Conservation (phyloP, 2,797 vertebrate species). For the Arvicola amphibius region DNA sequence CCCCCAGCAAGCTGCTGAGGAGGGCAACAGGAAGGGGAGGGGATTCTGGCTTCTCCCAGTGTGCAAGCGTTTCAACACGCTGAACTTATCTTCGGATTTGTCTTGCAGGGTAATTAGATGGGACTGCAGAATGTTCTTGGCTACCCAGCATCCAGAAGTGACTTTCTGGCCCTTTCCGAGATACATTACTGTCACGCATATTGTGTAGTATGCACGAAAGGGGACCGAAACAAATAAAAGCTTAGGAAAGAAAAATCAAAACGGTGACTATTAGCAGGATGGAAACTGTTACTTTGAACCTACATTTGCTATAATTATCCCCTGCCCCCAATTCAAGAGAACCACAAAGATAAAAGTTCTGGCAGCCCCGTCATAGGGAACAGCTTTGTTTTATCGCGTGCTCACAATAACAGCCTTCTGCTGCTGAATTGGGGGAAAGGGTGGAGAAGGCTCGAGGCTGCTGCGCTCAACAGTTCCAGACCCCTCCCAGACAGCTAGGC, state of each 20-base stretch:
- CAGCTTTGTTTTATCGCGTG: conserved; percentile 46
- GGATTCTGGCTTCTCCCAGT: neutral
- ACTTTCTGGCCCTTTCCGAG: neutral
- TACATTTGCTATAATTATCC: conserved; percentile 3
- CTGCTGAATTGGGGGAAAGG: neutral
- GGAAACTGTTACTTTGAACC: conserved; percentile 13
- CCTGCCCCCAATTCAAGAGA: conserved; percentile 23
- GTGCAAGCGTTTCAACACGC: neutral
- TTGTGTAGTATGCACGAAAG: neutral
- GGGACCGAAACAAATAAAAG: conserved; percentile 14
- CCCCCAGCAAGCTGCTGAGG: neutral
- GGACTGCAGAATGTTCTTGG: neutral
- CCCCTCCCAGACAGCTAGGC: neutral
- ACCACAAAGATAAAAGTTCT: conserved; percentile 57
- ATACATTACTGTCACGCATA: neutral
- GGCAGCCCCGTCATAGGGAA: neutral
- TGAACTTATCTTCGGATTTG: neutral
- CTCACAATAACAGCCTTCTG: conserved; percentile 8
- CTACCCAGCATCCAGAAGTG: neutral
- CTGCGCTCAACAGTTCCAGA: neutral
- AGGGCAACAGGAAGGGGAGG: too few relatives aligned
- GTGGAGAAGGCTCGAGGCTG: neutral
- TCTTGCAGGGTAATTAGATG: neutral
- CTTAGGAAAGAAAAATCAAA: conserved; percentile 25
- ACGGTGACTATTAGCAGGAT: neutral